Evolutionary conservation across 2,888 invertebrate species (phyloP), one percentile per base, ranked within the genome.

Genomic region (Drosophila vallismaia): DNA sequence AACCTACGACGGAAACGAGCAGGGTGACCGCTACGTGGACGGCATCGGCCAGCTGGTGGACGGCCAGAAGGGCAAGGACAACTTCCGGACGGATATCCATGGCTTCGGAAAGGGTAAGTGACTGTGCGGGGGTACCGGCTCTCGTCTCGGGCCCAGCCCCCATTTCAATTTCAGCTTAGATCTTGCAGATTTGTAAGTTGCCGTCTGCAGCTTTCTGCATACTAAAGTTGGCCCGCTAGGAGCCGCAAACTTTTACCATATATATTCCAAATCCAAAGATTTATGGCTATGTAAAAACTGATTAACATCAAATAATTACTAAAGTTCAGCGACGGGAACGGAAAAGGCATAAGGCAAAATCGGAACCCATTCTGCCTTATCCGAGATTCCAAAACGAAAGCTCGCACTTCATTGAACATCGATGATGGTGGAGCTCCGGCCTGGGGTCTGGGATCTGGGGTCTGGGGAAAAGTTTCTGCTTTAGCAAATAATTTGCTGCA

Each of bases 11-110:
- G 96, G 96, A 46, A 92, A 92, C 63, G 94, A 94, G 81, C 94
- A 94, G 86, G 92, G 92, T 64, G 94, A 93, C 78, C 93, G 93
- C 75, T 93, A 94, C 77, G 93, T 93, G 71, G 94, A 94, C 54
- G 97, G 97, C 12, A 92, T 97, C 59, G 97, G 97, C 57, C 96
- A 96, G 91, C 93, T 97, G 84, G 94, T 94, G 52, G 96, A 96
- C 90, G 96, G 96, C 14, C 94, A 94, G 80, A 94, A 93, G 88
- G 96, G 96, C 69, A 93, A 94, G 76, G 95, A 95, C 89, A 95
- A 96, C 92, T 96, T 95, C 92, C 93, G 94, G 77, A 92, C 93
- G 66, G 94, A 94, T 90, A 92, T 93, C 76, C 93, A 94, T 81
- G 94, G 94, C 77, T 93, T 93, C 88, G 94, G 94, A 71, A 94